Conservation (phyloP, 2,113 vertebrate genomes). For the Cephalopholis sonnerati region DNA sequence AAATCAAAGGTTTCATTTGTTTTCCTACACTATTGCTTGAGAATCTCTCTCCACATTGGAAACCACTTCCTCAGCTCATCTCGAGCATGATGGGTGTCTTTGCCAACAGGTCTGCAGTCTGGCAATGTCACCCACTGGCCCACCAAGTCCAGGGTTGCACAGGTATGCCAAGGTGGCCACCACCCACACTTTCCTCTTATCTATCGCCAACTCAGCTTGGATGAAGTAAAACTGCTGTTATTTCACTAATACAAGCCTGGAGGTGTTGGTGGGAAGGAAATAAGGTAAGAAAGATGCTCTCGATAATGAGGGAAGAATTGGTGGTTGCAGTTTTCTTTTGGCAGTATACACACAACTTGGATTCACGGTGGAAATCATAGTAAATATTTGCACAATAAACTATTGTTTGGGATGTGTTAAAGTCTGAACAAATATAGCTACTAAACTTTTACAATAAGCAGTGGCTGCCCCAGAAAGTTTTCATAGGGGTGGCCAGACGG, state of each 20-base stretch:
- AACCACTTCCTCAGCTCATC: constrained; percentile 12
- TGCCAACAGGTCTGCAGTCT: constrained; percentile 50
- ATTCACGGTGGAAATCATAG: constrained; percentile 20
- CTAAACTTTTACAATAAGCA: not conserved
- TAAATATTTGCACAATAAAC: constrained; percentile 33
- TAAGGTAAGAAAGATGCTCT: constrained; percentile 12
- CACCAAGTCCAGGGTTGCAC: constrained; percentile 41
- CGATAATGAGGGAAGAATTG: constrained; percentile 36
- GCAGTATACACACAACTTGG: not conserved
- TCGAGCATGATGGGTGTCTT: constrained; percentile 12
- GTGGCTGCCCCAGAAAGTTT: too few relatives aligned
- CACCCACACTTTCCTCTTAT: constrained; percentile 65
- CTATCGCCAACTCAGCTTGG: constrained; percentile 61
- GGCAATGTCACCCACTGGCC: constrained; percentile 55
- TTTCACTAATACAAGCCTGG: constrained; percentile 52
- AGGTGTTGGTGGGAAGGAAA: constrained; percentile 29
- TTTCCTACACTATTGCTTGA: not conserved
- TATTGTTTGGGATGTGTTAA: constrained; percentile 3
- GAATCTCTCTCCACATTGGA: constrained; percentile 19
- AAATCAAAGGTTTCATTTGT: not conserved
- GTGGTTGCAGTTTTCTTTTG: constrained; percentile 22
- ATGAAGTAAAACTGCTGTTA: constrained; percentile 50
- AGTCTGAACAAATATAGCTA: constrained; percentile 2
- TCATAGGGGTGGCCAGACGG: too few relatives aligned
- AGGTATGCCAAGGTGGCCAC: constrained; percentile 57